Percentiles rank a stretch among this genome's conserved stretches.
These are phyloP conservation scores for Girardinichthys multiradiatus DNA, from an alignment of 2,113 vertebrate genomes.

Conservation along the genomic window DNA sequence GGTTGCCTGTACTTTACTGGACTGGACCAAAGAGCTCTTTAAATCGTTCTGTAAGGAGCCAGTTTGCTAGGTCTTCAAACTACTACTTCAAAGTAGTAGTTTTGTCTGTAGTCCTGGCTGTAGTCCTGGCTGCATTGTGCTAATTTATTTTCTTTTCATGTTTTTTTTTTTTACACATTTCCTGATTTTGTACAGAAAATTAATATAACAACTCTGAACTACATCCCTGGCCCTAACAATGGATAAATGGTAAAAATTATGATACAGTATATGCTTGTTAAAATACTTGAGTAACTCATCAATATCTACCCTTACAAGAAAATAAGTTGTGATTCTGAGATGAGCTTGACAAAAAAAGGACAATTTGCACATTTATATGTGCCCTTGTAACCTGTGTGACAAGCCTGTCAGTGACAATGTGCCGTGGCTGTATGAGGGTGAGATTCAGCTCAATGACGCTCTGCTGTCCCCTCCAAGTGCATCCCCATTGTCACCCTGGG, in stretches of 20 bases:
- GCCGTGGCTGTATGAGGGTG: conserved; percentile 53
- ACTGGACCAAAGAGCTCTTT: too few relatives aligned
- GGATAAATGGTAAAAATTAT: neutral
- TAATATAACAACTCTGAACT: too few relatives aligned
- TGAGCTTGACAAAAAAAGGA: conserved; percentile 8
- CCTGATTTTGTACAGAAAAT: too few relatives aligned
- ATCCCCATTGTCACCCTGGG: conserved; percentile 67
- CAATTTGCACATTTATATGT: conserved; percentile 17
- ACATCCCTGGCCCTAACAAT: too few relatives aligned
- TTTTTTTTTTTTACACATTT: too few relatives aligned
- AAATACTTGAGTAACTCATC: neutral
- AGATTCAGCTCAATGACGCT: conserved; percentile 71
- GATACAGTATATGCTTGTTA: neutral
- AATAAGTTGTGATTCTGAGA: conserved; percentile 1
- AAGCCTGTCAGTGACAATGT: conserved; percentile 63
- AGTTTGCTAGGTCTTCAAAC: too few relatives aligned
- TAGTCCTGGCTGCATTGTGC: too few relatives aligned
- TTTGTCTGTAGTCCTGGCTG: too few relatives aligned
- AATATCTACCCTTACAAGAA: conserved; percentile 11
- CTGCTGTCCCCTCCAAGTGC: conserved; percentile 60
- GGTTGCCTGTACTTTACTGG: too few relatives aligned
- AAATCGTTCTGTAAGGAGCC: too few relatives aligned
- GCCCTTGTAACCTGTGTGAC: conserved; percentile 46
- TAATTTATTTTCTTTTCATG: too few relatives aligned
- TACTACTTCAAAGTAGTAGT: too few relatives aligned